These are phyloP conservation scores for Ahaetulla prasina DNA, from an alignment of 2,113 vertebrate genomes.

Conservation along the genomic window DNA sequence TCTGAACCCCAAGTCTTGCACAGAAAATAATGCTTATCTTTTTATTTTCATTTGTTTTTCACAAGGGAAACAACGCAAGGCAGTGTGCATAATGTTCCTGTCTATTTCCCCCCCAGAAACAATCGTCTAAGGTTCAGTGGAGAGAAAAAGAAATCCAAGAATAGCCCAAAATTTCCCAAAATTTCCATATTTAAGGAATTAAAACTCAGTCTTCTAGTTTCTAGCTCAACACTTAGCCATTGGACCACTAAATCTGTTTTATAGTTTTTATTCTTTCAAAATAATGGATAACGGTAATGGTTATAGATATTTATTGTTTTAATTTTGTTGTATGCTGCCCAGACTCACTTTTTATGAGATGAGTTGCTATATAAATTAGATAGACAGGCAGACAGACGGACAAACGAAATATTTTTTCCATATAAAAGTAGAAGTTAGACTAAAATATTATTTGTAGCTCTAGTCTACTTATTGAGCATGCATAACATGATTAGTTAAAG, in stretches of 20 bases:
- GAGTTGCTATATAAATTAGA: not conserved
- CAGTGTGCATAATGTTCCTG: not conserved
- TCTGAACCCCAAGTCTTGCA: not conserved
- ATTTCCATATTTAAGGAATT: not conserved
- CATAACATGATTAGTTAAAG: not conserved
- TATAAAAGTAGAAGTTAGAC: not conserved
- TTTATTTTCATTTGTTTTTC: not conserved
- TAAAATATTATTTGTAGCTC: not conserved
- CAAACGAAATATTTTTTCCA: not conserved
- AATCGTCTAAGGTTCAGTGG: not conserved
- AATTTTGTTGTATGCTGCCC: too few species aligned
- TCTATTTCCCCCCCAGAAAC: not conserved
- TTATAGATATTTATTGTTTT: too few species aligned
- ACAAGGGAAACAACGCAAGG: not conserved
- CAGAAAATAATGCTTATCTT: not conserved
- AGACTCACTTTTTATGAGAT: not conserved
- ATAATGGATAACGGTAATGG: too few species aligned
- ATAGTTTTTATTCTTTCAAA: too few species aligned
- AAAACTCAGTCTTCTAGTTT: not conserved
- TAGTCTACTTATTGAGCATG: not conserved
- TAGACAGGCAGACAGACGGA: not conserved
- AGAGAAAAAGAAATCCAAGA: not conserved
- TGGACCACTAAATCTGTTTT: not conserved
- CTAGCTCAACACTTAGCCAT: not conserved
- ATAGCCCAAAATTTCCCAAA: not conserved